A percentile compares a stretch with the other conserved stretches of the same genome.
phyloP scores from a whole-genome alignment of 2,797 vertebrate species.

The Pseudocheirus occidentalis region DNA sequence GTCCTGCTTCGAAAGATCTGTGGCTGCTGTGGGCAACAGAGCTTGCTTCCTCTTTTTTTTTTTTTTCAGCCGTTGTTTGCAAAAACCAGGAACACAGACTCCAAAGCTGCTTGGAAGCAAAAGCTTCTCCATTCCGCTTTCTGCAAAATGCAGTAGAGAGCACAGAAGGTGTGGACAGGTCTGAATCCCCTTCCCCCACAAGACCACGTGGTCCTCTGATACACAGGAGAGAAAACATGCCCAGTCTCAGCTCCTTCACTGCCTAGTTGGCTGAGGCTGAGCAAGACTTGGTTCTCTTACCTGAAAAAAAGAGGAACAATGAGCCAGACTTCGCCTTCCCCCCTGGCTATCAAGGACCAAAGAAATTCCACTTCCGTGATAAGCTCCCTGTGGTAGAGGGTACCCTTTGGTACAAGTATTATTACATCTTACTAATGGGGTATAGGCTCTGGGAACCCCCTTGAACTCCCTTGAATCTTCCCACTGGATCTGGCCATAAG shows the following conservation, averaged over 20 bases:
- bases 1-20: neutral
- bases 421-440: neutral
- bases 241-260: rapidly evolving
- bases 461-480: too few species aligned
- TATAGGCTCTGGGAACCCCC: too few species aligned
- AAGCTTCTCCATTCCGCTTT: neutral
- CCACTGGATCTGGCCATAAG: too few species aligned
- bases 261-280: neutral
- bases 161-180: neutral
- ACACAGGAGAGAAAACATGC: neutral
- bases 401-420: too few species aligned
- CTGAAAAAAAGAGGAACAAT: too few species aligned
- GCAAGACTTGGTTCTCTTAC: too few species aligned
- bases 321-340: too few species aligned
- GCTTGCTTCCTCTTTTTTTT: neutral
- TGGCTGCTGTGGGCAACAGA: neutral
- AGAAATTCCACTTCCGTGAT: neutral
- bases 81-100: neutral
- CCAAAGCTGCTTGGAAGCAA: neutral
- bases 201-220: neutral
- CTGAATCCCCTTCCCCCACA: neutral
- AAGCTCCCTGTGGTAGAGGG: neutral
- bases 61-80: neutral
- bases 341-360: neutral
- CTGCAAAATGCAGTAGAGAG: neutral